phyloP scores from a whole-genome alignment of 92 coral and sea anemone species.

The Heliopora coerulea region DNA sequence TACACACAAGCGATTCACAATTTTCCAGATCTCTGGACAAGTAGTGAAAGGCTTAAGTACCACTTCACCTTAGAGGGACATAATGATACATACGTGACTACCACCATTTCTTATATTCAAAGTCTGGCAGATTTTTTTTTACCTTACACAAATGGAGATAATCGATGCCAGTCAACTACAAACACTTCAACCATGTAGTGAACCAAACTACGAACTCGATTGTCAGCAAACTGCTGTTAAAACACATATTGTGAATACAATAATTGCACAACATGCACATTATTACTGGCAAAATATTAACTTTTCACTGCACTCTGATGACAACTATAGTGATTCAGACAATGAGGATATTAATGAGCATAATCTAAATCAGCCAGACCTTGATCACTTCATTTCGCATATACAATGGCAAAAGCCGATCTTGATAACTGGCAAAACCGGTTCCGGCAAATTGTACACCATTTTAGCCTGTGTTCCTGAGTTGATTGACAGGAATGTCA shows the following conservation, averaged over 20 bases:
- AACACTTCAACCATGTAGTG: background rate
- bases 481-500: background rate
- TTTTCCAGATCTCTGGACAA: no score
- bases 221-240: no score
- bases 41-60: background rate
- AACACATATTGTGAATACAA: no score
- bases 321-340: no score
- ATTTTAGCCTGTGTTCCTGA: background rate
- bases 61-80: background rate
- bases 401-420: conserved; percentile 26
- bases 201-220: background rate
- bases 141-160: conserved; percentile 15
- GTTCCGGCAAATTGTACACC: conserved; percentile 9
- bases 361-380: background rate
- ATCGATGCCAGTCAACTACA: background rate
- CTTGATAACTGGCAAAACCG: conserved; percentile 26
- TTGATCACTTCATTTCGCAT: background rate
- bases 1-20: background rate
- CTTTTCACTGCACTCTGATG: background rate
- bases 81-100: background rate
- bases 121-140: background rate
- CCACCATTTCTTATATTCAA: background rate
- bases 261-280: no score
- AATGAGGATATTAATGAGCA: background rate
- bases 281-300: no score